Evolutionary conservation across 1,140 invertebrate species (phyloP), one percentile per base, ranked within the genome.

Genomic region (Drusus annulatus): DNA sequence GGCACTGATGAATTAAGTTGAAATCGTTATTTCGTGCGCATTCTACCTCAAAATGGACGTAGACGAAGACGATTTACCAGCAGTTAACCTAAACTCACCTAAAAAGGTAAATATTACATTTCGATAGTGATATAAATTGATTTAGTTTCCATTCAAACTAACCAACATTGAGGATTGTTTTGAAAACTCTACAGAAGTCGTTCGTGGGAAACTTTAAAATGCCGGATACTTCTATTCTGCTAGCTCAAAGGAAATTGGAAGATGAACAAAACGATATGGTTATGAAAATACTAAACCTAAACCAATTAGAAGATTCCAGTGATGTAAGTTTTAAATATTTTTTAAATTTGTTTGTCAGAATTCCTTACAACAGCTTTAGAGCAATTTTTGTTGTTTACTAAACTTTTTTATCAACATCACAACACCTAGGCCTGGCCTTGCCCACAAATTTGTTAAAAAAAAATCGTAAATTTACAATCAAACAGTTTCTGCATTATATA

Each of bases 161-260:
- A 17, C n/a, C 8, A 56, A n/a, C 52, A 56, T 19, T 56, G 1
- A 45, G 31, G 4, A 4, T 36, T 45, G 7, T 45, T 45, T 45
- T 45, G 36, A 45, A 45, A 73, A 15, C 8, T 56, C 28, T 75
- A 25, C 28, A 75, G 71, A 58, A 75, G 19, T 10, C 28, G 2
- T 56, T 5, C 28, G 17, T 36, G 7, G 13, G 23, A 31, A 8
- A n/a, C 17, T 52, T 65, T 51, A n/a, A 28, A 13, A 78, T 78
- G 45, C 76, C 76, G 5, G 62, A 68, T 28, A 52, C 76, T 25
- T 63, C 56, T 16, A 8, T 68, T 6, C 54, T 78, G 31, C 50
- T 51, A 16, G 76, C 76, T 3, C 31, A 50, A n/a, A 63, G 76
- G 19, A 63, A 68, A 68, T 25, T 78, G n/a, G 76, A 78, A 68